These are phyloP conservation scores for Arion vulgaris DNA, from an alignment of 1,140 invertebrate genomes.

Conservation along the genomic window DNA sequence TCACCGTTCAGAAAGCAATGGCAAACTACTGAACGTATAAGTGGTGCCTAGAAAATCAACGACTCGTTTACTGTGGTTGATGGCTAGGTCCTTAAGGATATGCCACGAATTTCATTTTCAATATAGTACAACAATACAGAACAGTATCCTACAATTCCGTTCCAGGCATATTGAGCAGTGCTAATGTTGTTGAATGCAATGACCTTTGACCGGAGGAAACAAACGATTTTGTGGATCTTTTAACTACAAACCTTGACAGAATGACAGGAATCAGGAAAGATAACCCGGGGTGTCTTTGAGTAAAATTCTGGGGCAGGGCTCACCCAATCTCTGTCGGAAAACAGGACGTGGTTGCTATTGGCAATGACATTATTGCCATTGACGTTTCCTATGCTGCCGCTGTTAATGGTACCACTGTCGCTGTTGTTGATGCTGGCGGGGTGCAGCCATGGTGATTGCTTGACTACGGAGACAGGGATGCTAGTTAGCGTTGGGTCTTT, in stretches of 20 bases:
- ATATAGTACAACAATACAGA: too few species aligned
- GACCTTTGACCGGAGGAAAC: neutral
- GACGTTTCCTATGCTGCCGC: neutral
- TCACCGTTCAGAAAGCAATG: too few species aligned
- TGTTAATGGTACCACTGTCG: constrained; percentile 37
- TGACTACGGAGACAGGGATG: constrained; percentile 70
- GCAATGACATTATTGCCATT: constrained; percentile 25
- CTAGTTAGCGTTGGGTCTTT: constrained; percentile 62
- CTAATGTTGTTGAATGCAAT: neutral
- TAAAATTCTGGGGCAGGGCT: constrained; percentile 1
- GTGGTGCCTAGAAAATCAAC: too few species aligned
- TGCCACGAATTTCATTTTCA: too few species aligned
- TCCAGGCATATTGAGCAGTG: too few species aligned
- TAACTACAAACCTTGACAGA: constrained; percentile 32
- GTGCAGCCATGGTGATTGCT: constrained; percentile 53
- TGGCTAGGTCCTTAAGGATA: too few species aligned
- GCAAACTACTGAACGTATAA: too few species aligned
- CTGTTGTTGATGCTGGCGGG: constrained; percentile 40
- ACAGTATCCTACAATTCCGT: too few species aligned
- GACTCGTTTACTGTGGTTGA: too few species aligned
- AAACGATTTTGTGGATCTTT: neutral
- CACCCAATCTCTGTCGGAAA: constrained; percentile 24
- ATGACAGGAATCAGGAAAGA: constrained; percentile 37
- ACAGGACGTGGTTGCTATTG: constrained; percentile 18
- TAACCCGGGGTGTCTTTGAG: constrained; percentile 32